Evolutionary conservation across 2,888 invertebrate species (phyloP).

Genomic region (Chloroclystis v-ata): DNA sequence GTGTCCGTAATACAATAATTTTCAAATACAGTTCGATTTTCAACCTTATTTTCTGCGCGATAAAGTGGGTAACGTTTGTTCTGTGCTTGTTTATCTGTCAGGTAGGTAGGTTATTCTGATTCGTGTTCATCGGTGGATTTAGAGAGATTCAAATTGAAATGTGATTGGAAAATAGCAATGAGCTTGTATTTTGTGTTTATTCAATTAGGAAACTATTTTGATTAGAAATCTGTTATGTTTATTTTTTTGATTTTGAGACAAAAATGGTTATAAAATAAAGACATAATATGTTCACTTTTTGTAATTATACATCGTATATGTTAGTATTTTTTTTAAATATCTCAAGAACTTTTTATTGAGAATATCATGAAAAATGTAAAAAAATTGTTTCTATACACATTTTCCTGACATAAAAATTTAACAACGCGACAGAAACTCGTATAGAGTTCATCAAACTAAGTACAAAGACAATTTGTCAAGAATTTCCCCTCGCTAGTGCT

Average conservation of each 20-base stretch:
- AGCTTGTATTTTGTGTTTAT: background rate
- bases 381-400: too few species aligned
- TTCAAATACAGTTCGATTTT: background rate
- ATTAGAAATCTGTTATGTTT: too few species aligned
- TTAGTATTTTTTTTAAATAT: too few species aligned
- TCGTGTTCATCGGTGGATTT: slow-evolving; percentile 11
- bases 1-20: background rate
- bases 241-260: too few species aligned
- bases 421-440: too few species aligned
- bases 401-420: too few species aligned
- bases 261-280: too few species aligned
- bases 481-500: slow-evolving; percentile 7
- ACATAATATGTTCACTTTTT: too few species aligned
- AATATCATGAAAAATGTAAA: too few species aligned
- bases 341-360: too few species aligned
- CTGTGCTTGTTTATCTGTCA: slow-evolving; percentile 12
- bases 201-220: background rate
- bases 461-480: slow-evolving; percentile 15
- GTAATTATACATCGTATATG: too few species aligned
- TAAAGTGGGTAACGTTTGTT: slow-evolving; percentile 11
- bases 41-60: background rate
- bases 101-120: slow-evolving; percentile 11
- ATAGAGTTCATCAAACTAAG: slow-evolving; percentile 6
- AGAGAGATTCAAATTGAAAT: slow-evolving; percentile 4
- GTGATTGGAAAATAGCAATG: background rate